Evolutionary conservation across 2,888 invertebrate genomes (phyloP).

Genomic region (Agrotis ipsilon): DNA sequence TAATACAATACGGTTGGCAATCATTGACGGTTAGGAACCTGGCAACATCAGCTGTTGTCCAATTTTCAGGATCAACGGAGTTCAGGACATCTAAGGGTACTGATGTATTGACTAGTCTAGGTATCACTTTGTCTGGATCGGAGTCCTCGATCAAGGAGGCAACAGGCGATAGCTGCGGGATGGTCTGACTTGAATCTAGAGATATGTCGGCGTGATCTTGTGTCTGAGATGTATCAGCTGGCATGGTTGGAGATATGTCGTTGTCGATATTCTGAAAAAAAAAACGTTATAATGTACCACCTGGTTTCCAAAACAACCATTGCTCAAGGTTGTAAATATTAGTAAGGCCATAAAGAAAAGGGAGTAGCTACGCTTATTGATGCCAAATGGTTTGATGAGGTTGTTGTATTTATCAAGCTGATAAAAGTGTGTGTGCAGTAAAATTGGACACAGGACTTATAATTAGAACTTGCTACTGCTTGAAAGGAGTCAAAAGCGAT

Average conservation of each 20-base stretch:
- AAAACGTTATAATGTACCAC: background rate
- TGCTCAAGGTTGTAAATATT: too few species aligned
- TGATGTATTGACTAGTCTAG: slow-evolving; percentile 91
- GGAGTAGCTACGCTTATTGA: too few species aligned
- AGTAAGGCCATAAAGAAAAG: too few species aligned
- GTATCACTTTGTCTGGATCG: slow-evolving; percentile 92
- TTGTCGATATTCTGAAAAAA: slow-evolving; percentile 41
- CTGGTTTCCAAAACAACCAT: too few species aligned
- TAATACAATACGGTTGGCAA: slow-evolving; percentile 93
- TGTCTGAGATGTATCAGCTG: slow-evolving; percentile 71
- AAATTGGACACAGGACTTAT: too few species aligned
- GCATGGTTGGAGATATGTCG: slow-evolving; percentile 24
- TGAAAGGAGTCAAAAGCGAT: too few species aligned
- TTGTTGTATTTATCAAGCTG: too few species aligned
- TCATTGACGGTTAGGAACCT: slow-evolving; percentile 97
- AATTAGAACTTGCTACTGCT: too few species aligned
- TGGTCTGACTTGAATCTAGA: slow-evolving; percentile 73
- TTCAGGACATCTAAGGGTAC: slow-evolving; percentile 89
- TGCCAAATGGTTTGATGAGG: too few species aligned
- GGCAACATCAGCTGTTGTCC: slow-evolving; percentile 96
- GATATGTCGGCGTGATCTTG: slow-evolving; percentile 71
- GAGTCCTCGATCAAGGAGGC: slow-evolving; percentile 64
- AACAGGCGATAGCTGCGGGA: slow-evolving; percentile 73
- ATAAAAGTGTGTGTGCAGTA: too few species aligned
- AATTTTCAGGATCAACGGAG: slow-evolving; percentile 90